Evolutionary conservation across 1,140 invertebrate species (phyloP), one percentile per base, ranked within the genome.

Genomic region (Luehdorfia chinensis): DNA sequence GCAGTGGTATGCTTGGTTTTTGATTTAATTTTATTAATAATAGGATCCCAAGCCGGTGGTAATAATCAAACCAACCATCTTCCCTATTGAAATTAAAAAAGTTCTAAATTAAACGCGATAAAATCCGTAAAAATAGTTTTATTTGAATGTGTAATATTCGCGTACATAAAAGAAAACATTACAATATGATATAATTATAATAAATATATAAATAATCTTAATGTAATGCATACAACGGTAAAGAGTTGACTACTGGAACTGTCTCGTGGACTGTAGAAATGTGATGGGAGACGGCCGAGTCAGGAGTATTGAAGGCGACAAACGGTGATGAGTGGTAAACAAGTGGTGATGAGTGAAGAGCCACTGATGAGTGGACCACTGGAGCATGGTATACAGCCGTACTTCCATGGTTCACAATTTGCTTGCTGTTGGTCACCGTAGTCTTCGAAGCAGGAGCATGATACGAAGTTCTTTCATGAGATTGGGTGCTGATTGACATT

Each of bases 321-420:
- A 59, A 13, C 25, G 75, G 66, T 5, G 72, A 53, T 3, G 74
- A 64, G 39, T 75, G 69, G 33, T 53, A 53, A 1, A 53, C 44
- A 12, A 55, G 9, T 16, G 51, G 39, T 36, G 50, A 48, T 43
- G 47, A 27, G 36, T 28, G 16, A n/a, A 54, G 61, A 28, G 64
- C 51, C 9, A 62, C 46, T 2, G 50, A 34, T 12, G 45, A 39
- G 28, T 53, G 56, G 12, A 66, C 48, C 5, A 72, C 59, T 0
- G 70, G 66, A 37, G 79, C 57, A 39, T 88, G 70, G 28, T 77
- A 58, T 6, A 87, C 39, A n/a, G 54, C 14, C 9, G 71, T 59
- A 4, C 59, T 46, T 5, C 71, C 67, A 34, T 87, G 70, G 69
- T 86, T 75, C 32, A 84, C 64, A 28, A 76, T 57, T 30, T 79